Conservation (phyloP, 2,888 invertebrate genomes). For the Drosophila pegasa region DNA sequence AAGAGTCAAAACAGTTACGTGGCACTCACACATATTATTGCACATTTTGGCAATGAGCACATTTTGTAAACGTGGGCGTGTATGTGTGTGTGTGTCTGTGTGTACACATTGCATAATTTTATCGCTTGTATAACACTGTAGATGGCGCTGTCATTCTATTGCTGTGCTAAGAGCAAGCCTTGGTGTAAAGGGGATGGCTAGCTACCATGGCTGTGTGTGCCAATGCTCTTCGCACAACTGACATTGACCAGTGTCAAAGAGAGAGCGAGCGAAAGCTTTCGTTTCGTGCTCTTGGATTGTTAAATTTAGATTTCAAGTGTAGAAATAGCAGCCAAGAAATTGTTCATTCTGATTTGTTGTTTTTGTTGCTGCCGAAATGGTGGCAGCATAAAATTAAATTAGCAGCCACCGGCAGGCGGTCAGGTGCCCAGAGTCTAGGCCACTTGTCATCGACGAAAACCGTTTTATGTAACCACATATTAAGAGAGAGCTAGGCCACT, state of each 20-base stretch:
- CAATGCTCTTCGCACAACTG: constrained; percentile 28
- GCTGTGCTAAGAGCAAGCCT: constrained; percentile 23
- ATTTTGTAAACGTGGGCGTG: background rate
- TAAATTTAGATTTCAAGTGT: constrained; percentile 68
- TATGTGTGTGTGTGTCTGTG: background rate
- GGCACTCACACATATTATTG: constrained; percentile 8
- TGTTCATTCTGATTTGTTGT: constrained; percentile 12
- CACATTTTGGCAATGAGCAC: constrained; percentile 31
- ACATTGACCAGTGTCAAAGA: constrained; percentile 41
- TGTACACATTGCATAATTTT: constrained; percentile 47
- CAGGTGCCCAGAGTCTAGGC: constrained; percentile 25
- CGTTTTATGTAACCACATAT: constrained; percentile 66
- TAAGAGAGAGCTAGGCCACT: constrained; percentile 14
- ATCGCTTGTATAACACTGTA: constrained; percentile 48
- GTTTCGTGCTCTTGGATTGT: constrained; percentile 19
- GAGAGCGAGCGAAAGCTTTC: constrained; percentile 28
- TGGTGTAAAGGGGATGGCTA: constrained; percentile 34
- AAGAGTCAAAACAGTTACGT: constrained; percentile 11
- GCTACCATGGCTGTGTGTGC: constrained; percentile 8
- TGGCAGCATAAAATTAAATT: constrained; percentile 54
- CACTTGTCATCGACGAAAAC: constrained; percentile 46
- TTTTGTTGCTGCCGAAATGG: constrained; percentile 14
- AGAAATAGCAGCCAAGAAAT: constrained; percentile 8
- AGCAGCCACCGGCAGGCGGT: constrained; percentile 26
- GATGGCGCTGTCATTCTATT: constrained; percentile 31